Evolutionary conservation across 2,113 vertebrate species (phyloP).

Genomic region (Crotalus viridis): DNA sequence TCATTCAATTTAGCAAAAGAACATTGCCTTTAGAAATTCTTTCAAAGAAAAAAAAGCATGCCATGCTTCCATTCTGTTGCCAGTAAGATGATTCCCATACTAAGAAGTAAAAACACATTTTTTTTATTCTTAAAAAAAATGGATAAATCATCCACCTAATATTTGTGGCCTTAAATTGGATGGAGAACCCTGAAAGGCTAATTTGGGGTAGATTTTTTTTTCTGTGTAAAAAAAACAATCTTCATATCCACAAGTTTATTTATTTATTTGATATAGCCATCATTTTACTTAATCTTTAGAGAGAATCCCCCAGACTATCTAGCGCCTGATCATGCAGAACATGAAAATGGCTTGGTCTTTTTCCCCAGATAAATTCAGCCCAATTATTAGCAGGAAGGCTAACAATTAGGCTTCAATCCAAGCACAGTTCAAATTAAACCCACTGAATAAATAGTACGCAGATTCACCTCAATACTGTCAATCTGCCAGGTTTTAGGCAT

Average conservation of each 20-base stretch:
- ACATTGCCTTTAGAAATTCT: background rate
- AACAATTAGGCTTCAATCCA: background rate
- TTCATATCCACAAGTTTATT: background rate
- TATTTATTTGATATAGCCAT: background rate
- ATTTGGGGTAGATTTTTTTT: background rate
- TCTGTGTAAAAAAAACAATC: background rate
- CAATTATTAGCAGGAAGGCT: background rate
- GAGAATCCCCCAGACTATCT: background rate
- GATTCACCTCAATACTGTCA: background rate
- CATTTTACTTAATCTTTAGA: background rate
- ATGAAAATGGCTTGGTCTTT: background rate
- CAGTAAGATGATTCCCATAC: background rate
- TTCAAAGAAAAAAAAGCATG: background rate
- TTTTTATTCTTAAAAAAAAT: background rate
- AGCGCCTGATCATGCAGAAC: background rate
- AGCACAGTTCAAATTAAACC: background rate
- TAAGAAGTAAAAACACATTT: background rate
- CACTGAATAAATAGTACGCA: background rate
- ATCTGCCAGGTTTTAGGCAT: background rate
- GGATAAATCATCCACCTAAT: background rate
- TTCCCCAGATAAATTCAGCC: background rate
- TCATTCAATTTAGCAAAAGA: background rate
- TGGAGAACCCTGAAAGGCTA: background rate
- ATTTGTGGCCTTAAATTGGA: background rate
- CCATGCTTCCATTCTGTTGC: background rate